Evolutionary conservation across 2,888 invertebrate genomes (phyloP).

Genomic region (Philopedon plagiatum): DNA sequence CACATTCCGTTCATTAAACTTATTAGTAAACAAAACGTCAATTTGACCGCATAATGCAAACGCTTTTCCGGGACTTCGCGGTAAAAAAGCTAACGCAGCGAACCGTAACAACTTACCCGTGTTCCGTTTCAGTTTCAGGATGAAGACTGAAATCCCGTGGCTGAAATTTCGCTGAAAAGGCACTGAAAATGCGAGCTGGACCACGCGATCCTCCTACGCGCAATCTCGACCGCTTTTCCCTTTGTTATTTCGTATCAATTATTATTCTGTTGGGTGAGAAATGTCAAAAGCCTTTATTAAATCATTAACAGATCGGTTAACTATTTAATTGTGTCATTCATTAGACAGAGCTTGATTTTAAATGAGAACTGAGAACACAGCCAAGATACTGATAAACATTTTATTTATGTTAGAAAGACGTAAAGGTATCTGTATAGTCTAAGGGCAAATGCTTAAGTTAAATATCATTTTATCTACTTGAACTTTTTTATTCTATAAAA

Average conservation of each 20-base stretch:
- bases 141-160: constrained; percentile 27
- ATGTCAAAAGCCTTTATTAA: constrained; percentile 20
- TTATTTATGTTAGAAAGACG: too few species aligned
- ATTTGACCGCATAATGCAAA: constrained; percentile 25
- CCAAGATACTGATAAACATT: too few species aligned
- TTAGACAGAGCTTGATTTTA: background rate
- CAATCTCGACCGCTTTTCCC: constrained; percentile 23
- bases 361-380: background rate
- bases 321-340: constrained; percentile 5
- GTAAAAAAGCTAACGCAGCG: constrained; percentile 24
- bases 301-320: constrained; percentile 8
- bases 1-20: background rate
- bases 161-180: constrained; percentile 33
- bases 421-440: too few species aligned
- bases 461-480: too few species aligned
- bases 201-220: constrained; percentile 24
- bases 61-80: constrained; percentile 12
- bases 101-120: background rate
- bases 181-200: constrained; percentile 33
- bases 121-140: constrained; percentile 14
- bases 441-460: too few species aligned
- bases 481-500: too few species aligned
- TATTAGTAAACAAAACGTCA: constrained; percentile 13
- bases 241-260: constrained; percentile 21
- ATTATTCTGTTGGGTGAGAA: constrained; percentile 17